phyloP scores from a whole-genome alignment of 2,797 vertebrate species.

The Cuculus canorus region DNA sequence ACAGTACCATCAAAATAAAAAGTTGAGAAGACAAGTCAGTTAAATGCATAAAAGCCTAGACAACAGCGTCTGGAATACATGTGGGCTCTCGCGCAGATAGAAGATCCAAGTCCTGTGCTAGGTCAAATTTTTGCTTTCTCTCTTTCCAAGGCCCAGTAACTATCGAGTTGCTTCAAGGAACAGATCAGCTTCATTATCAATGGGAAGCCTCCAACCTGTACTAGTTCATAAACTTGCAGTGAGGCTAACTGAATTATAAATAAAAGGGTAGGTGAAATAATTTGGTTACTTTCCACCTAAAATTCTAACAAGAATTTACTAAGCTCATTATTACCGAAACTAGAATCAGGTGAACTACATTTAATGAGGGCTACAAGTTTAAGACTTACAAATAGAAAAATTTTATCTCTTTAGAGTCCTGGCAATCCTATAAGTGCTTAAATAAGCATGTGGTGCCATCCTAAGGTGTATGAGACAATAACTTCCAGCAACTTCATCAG shows the following conservation, averaged over 20 bases:
- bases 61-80: neutral
- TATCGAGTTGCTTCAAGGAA: neutral
- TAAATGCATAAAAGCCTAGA: neutral
- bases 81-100: neutral
- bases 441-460: neutral
- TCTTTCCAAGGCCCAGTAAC: neutral
- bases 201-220: neutral
- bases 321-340: neutral
- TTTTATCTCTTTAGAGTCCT: neutral
- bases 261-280: neutral
- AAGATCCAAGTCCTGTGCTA: neutral
- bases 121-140: neutral
- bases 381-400: neutral
- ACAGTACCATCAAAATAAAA: neutral
- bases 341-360: neutral
- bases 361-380: neutral
- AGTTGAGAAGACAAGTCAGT: neutral
- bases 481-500: neutral
- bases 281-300: neutral
- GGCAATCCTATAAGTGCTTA: neutral
- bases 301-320: neutral
- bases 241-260: neutral
- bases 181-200: neutral
- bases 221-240: neutral
- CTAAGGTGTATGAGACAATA: neutral